A percentile compares a stretch with the other conserved stretches of the same genome.
These are phyloP conservation scores for Melinaea marsaeus DNA, from an alignment of 2,888 invertebrate genomes.

Conservation along the genomic window DNA sequence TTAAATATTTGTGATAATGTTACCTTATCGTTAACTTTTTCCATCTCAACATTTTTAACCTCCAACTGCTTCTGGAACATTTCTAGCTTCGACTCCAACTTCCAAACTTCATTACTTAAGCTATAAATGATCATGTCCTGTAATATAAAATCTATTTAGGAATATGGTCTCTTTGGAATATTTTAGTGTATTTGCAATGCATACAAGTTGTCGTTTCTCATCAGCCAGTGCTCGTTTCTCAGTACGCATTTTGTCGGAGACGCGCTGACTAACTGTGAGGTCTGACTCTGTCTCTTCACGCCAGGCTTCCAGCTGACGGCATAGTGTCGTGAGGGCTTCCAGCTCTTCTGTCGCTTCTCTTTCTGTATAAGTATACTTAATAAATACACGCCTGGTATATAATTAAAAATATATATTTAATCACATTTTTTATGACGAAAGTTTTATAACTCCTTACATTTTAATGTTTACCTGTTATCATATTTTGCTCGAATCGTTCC, in stretches of 20 bases:
- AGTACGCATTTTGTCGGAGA: slow-evolving; percentile 80
- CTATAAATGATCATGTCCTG: slow-evolving; percentile 83
- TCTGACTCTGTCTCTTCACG: slow-evolving; percentile 81
- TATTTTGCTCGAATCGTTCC: slow-evolving; percentile 64
- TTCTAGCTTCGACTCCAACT: slow-evolving; percentile 81
- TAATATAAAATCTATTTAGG: no score
- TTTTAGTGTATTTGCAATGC: background rate
- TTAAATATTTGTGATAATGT: no score
- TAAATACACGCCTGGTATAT: no score
- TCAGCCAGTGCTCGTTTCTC: slow-evolving; percentile 75
- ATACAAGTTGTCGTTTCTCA: slow-evolving; percentile 79
- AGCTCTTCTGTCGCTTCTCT: slow-evolving; percentile 76
- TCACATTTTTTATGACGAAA: background rate
- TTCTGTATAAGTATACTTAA: slow-evolving; percentile 48
- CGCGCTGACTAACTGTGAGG: slow-evolving; percentile 79
- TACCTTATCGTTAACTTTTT: slow-evolving; percentile 69
- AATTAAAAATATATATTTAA: background rate
- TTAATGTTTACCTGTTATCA: slow-evolving; percentile 54
- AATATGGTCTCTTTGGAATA: no score
- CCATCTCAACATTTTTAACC: slow-evolving; percentile 81
- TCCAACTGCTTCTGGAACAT: slow-evolving; percentile 81
- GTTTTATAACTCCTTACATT: background rate
- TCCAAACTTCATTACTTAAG: slow-evolving; percentile 83
- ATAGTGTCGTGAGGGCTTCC: slow-evolving; percentile 75
- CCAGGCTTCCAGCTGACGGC: slow-evolving; percentile 79